A percentile compares a stretch with the other conserved stretches of the same genome.
These are phyloP conservation scores for Tribolium castaneum DNA, from an alignment of 1,140 invertebrate species.

Conservation along the genomic window DNA sequence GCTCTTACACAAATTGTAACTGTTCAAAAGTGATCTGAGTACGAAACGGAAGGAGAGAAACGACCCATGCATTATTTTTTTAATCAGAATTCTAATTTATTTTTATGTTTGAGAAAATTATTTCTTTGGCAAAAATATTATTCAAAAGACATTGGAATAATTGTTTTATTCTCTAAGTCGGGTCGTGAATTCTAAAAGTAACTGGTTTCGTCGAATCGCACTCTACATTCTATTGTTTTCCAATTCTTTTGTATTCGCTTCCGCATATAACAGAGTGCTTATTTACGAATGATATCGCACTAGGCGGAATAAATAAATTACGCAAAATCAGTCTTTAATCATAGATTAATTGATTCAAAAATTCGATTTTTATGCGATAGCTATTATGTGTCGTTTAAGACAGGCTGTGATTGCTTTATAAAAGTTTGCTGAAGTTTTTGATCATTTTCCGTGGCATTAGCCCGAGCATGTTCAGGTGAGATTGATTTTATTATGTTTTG, in stretches of 20 bases:
- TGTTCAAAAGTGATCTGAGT: neutral
- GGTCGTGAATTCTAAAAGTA: neutral
- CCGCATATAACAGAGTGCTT: neutral
- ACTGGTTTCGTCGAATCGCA: neutral
- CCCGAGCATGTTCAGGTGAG: slow-evolving; percentile 6
- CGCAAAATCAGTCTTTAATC: neutral
- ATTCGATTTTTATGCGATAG: too few relatives aligned
- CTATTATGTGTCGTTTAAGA: neutral
- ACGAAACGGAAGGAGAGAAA: neutral
- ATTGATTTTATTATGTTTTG: slow-evolving; percentile 27
- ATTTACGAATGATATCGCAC: neutral
- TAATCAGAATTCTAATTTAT: neutral
- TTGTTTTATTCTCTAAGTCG: neutral
- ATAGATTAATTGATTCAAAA: too few relatives aligned
- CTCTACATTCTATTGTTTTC: neutral
- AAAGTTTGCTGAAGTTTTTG: neutral
- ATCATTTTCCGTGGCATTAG: slow-evolving; percentile 1
- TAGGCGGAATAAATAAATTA: neutral
- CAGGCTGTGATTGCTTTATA: slow-evolving; percentile 9
- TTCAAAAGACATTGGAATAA: neutral
- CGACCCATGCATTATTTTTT: neutral
- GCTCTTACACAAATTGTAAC: neutral
- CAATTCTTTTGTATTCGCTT: neutral
- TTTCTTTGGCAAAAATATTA: neutral
- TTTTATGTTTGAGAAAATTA: neutral